Base-by-base conservation (phyloP, 2,797 vertebrate species). In the Microctenopoma stevenorrisi region DNA sequence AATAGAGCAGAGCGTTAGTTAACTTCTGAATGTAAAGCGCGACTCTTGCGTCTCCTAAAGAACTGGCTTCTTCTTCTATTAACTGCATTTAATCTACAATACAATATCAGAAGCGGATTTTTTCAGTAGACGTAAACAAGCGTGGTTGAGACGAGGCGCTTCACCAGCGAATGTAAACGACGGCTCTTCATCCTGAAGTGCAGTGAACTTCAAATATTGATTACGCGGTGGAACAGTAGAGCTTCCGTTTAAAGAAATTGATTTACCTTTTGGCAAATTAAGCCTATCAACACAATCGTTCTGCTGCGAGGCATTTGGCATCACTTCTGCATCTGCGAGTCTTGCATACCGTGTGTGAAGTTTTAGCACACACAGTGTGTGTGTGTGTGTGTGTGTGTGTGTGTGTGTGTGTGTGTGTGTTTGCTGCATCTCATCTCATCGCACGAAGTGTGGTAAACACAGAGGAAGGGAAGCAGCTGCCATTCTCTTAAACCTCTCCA, bases 261-360 rank as follows among this genome's bases (percentile, higher is more conserved):
- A 88, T 86, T 83, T 51, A 2, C 74, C 81, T 80, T 85, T 76
- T 61, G 86, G 86, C 68, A 85, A 85, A 85, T 76, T 67, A 66
- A 73, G 64, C 66, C 66, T 4, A 84, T 86, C 76, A 84, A 64
- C 67, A 51, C 46, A 30, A 30, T 10, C 49, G 74, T 42, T 74
- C 44, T 28, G 65, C 60, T 40, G 3, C 5, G 37, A 81, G 67
- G 82, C 75, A 25, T 71, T 73, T 83, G 68, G 65, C 74, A 62
- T 70, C 33, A 30, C 37, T 42, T 68, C 58, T 44, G 55, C 35
- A 49, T 74, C 40, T 8, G 46, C 28, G 40, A 62, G 16, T 49
- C 35, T 9, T 33, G 33, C 51, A 10, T 49, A 54, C 53, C 18
- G 28, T 14, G 64, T 67, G 63, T 68, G 14, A 69, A 53, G 60